Evolutionary conservation across 2,113 vertebrate species (phyloP), one percentile per base, ranked within the genome.

Genomic region (Phylloscopus trochilus): DNA sequence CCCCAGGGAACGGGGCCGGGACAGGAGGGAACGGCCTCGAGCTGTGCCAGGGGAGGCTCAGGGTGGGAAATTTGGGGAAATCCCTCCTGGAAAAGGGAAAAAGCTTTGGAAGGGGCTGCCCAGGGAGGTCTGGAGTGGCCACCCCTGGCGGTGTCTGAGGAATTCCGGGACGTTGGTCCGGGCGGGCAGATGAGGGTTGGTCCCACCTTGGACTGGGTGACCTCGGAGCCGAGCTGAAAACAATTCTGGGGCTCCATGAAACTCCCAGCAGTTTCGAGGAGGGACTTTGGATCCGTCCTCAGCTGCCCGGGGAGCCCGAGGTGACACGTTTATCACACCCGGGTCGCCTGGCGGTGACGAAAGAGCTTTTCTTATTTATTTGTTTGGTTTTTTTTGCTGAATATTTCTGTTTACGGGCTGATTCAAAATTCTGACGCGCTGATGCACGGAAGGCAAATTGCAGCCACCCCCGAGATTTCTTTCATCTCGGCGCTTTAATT

Each of bases 401-500:
- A 64, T 82, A 35, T 93, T 90, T 35, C 19, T 70, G 18, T 82
- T 78, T 79, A 68, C 68, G 56, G 41, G 44, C 31, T 15, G 53
- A 30, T 64, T 43, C 70, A 59, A 59, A 85, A 83, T 79, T 90
- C 83, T 93, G 53, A 95, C 1, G 2, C 1, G 2, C 86, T 4
- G 53, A 15, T 41, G 41, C 67, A 4, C 5, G 1, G 82, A 95
- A 82, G 2, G 30, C 27, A 60, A 90, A 92, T 93, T 75, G 51
- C 91, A 85, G n/a, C n/a, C n/a, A 63, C 81, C 16, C 16, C 18
- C 9, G 68, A 39, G 47, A 64, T 88, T 95, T 93, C 94, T 95
- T 95, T 96, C 94, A 96, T 96, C 93, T 93, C 44, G 8, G 41
- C 52, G 3, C 49, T 88, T 87, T 94, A 92, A 88, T 80, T 88